Conservation (phyloP, 2,888 invertebrate genomes). For the Mesorhabditis belari region DNA sequence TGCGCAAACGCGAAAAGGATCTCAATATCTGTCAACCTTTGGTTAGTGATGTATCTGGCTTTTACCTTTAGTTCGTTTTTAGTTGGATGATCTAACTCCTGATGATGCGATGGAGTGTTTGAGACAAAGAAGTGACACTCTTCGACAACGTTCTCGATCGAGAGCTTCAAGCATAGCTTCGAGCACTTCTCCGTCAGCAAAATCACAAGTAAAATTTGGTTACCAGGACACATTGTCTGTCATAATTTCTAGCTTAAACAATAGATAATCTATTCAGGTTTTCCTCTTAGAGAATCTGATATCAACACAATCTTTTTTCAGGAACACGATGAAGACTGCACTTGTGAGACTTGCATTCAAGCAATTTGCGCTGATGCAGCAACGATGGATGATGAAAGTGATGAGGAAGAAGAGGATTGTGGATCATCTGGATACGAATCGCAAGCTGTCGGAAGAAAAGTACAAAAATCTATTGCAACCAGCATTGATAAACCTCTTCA, state of each 20-base stretch:
- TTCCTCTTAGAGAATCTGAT: too few species aligned
- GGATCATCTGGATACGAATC: not conserved
- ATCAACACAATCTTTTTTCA: not conserved
- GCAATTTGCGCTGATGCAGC: not conserved
- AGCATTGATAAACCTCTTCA: not conserved
- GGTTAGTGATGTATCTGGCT: too few species aligned
- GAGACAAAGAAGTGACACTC: conserved; percentile 16
- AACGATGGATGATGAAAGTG: conserved; percentile 5
- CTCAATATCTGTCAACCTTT: not conserved
- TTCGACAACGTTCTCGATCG: conserved; percentile 1
- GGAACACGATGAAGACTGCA: conserved; percentile 21
- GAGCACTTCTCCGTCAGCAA: too few species aligned
- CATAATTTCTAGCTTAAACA: too few species aligned
- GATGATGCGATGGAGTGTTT: conserved; percentile 32
- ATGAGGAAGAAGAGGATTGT: not conserved
- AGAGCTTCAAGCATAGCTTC: not conserved
- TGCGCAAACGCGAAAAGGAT: not conserved
- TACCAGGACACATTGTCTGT: too few species aligned
- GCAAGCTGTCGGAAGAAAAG: not conserved
- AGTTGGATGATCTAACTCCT: conserved; percentile 6
- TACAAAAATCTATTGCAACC: not conserved
- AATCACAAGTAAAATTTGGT: not conserved
- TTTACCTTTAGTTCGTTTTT: too few species aligned
- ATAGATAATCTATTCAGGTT: too few species aligned
- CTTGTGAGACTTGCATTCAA: conserved; percentile 14